A percentile compares a stretch with the other conserved stretches of the same genome.
Conservation (phyloP, 2,888 invertebrate species). For the Brachyopa scutellaris region DNA sequence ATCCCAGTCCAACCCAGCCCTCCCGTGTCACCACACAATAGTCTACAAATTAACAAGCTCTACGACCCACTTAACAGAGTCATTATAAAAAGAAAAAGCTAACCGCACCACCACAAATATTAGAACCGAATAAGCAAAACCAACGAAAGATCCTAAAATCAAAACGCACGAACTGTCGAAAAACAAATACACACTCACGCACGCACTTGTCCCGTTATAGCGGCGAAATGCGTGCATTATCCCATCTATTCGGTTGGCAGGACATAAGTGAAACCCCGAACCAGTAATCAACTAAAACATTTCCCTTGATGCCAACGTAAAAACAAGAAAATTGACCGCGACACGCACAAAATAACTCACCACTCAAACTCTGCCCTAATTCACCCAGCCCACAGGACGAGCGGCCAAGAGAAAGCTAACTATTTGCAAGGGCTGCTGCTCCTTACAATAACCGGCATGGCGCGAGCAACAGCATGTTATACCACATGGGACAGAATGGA, state of each 20-base stretch:
- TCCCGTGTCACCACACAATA: not conserved
- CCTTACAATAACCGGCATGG: not conserved
- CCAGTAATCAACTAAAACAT: conserved; percentile 69
- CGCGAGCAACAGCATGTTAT: conserved; percentile 14
- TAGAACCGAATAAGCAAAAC: conserved; percentile 10
- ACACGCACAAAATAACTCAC: conserved; percentile 68
- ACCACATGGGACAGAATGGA: conserved; percentile 65
- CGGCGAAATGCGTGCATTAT: conserved; percentile 35
- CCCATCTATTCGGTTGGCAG: conserved; percentile 54
- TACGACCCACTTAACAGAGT: conserved; percentile 68
- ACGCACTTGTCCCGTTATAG: too few relatives aligned
- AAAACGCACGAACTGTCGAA: conserved; percentile 57
- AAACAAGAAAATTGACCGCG: conserved; percentile 71
- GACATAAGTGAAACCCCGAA: conserved; percentile 66
- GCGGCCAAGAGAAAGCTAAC: too few relatives aligned
- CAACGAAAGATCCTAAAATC: conserved; percentile 43
- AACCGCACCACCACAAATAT: conserved; percentile 9
- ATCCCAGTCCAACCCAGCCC: not conserved
- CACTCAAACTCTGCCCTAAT: not conserved
- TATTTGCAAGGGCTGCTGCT: too few relatives aligned
- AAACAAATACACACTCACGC: not conserved
- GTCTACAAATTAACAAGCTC: conserved; percentile 59
- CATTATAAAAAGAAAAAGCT: conserved; percentile 41
- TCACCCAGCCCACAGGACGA: not conserved
- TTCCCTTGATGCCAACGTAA: conserved; percentile 60